These are phyloP conservation scores for Molorchus minor DNA, from an alignment of 2,888 invertebrate species.

Conservation along the genomic window DNA sequence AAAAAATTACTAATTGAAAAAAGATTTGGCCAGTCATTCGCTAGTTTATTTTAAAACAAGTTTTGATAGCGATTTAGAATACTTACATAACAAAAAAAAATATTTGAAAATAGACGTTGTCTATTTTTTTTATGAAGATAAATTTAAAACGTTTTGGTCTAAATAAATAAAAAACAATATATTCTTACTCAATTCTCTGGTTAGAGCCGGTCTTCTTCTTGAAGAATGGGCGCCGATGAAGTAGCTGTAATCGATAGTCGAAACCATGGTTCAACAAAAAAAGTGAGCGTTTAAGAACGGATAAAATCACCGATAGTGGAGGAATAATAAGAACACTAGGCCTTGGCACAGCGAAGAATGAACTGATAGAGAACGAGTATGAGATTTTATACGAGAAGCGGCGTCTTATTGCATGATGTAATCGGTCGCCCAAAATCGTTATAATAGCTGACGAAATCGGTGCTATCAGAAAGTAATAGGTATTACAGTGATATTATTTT, in stretches of 20 bases:
- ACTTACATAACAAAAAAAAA: too few species aligned
- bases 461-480: slow-evolving; percentile 26
- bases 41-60: too few species aligned
- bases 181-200: slow-evolving; percentile 66
- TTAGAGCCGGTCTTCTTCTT: slow-evolving; percentile 64
- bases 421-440: slow-evolving; percentile 29
- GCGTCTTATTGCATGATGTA: slow-evolving; percentile 39
- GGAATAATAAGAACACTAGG: neutral
- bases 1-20: too few species aligned
- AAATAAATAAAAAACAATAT: slow-evolving; percentile 13
- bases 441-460: slow-evolving; percentile 41
- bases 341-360: slow-evolving; percentile 32
- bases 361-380: slow-evolving; percentile 9
- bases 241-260: slow-evolving; percentile 62
- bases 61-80: too few species aligned
- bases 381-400: slow-evolving; percentile 21
- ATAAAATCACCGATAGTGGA: neutral
- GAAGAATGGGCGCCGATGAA: slow-evolving; percentile 64
- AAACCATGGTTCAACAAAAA: slow-evolving; percentile 28
- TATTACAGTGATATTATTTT: slow-evolving; percentile 4
- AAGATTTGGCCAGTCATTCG: too few species aligned
- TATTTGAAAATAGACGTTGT: neutral
- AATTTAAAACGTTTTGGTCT: neutral
- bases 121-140: too few species aligned
- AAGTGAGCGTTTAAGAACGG: neutral